Evolutionary conservation across 2,797 vertebrate species (phyloP).

Genomic region (Erpetoichthys calabaricus): DNA sequence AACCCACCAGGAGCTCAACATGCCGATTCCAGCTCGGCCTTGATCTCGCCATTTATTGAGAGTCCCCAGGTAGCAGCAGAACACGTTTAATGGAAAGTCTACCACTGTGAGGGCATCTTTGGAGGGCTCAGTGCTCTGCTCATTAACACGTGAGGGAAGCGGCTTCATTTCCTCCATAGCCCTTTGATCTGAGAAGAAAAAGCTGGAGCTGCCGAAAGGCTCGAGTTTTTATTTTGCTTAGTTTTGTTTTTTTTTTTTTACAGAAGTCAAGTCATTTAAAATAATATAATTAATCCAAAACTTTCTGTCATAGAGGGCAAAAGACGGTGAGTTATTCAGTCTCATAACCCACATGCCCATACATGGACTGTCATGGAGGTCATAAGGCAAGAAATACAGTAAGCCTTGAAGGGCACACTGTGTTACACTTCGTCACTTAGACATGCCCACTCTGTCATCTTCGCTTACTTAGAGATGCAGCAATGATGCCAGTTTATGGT

Average conservation of each 20-base stretch:
- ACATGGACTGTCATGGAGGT: too few relatives aligned
- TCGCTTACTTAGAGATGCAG: too few relatives aligned
- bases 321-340: too few relatives aligned
- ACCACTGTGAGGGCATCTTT: slow-evolving; percentile 13
- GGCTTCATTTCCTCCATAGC: too few relatives aligned
- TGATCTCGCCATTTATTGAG: slow-evolving; percentile 23
- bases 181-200: neutral
- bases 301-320: too few relatives aligned
- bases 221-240: neutral
- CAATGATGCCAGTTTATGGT: too few relatives aligned
- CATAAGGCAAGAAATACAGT: too few relatives aligned
- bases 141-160: slow-evolving; percentile 12
- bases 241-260: neutral
- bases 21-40: slow-evolving; percentile 21
- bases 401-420: too few relatives aligned
- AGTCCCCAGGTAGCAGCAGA: slow-evolving; percentile 15
- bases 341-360: too few relatives aligned
- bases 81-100: slow-evolving; percentile 6
- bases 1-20: slow-evolving; percentile 23
- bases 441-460: too few relatives aligned
- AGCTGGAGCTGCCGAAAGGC: neutral
- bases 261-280: neutral
- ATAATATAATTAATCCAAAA: too few relatives aligned
- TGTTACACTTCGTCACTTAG: too few relatives aligned
- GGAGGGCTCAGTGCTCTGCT: slow-evolving; percentile 13